A percentile compares a stretch with the other conserved stretches of the same genome.
These are phyloP conservation scores for Chionodraco myersi DNA, from an alignment of 2,113 vertebrate species.

Conservation along the genomic window DNA sequence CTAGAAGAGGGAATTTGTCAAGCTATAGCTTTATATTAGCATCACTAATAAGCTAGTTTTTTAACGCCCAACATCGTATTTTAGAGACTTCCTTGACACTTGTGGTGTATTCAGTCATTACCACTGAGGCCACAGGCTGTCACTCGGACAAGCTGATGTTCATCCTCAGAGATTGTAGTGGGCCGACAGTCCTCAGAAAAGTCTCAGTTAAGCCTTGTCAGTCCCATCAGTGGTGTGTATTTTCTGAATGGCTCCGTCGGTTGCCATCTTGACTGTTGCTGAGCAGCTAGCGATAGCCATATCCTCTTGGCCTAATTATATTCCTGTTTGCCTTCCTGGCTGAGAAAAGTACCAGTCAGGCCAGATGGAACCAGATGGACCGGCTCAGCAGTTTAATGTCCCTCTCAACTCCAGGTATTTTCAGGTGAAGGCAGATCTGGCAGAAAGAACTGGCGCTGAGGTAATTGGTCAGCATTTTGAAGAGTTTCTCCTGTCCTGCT, in stretches of 20 bases:
- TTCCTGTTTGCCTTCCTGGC: conserved; percentile 44
- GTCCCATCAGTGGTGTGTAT: not conserved
- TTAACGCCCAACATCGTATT: conserved; percentile 32
- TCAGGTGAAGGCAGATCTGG: conserved; percentile 55
- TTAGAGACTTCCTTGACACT: conserved; percentile 33
- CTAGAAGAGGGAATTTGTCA: conserved; percentile 70
- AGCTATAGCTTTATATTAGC: conserved; percentile 60
- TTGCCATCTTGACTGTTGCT: conserved; percentile 39
- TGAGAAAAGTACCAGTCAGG: conserved; percentile 48
- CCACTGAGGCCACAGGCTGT: conserved; percentile 19
- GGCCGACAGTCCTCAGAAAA: conserved; percentile 14
- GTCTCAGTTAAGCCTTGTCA: conserved; percentile 9
- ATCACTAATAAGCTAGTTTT: conserved; percentile 61
- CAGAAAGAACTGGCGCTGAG: conserved; percentile 38
- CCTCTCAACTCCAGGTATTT: conserved; percentile 16
- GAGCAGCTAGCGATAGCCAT: conserved; percentile 38
- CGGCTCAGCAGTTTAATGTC: conserved; percentile 70
- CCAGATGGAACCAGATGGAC: conserved; percentile 67
- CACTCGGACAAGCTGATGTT: conserved; percentile 16
- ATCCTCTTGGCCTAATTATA: conserved; percentile 58
- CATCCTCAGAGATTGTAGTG: not conserved
- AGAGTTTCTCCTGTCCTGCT: conserved; percentile 47
- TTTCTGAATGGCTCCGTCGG: conserved; percentile 1
- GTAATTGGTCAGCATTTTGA: conserved; percentile 65
- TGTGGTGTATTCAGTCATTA: conserved; percentile 38